Conservation (phyloP, 1,140 invertebrate genomes). For the Geopemphigus sp. region DNA sequence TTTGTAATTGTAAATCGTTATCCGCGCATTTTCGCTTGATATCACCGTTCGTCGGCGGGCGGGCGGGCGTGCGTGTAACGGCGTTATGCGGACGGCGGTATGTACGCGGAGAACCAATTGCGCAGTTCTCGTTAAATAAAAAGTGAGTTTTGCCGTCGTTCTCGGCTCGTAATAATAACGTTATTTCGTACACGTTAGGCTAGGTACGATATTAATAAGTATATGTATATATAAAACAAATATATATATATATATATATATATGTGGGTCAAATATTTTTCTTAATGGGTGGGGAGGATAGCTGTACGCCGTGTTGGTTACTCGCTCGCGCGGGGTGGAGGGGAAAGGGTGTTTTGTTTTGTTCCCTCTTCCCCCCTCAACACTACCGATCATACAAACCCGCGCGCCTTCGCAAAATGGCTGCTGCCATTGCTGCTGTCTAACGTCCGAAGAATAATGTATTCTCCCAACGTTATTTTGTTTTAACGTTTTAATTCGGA, state of each 20-base stretch:
- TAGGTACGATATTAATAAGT: no score
- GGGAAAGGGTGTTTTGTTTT: slow-evolving; percentile 29
- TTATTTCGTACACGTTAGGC: no score
- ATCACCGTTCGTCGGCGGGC: neutral
- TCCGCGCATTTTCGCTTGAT: no score
- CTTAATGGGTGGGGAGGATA: no score
- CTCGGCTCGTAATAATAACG: neutral
- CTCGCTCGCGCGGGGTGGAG: neutral
- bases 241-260: no score
- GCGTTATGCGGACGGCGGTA: neutral
- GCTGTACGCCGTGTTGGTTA: no score
- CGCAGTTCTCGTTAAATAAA: no score
- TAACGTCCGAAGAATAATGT: no score
- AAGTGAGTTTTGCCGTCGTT: neutral
- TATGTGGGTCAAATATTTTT: slow-evolving; percentile 24
- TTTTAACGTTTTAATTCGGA: no score
- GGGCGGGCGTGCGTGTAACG: neutral
- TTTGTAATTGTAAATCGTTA: neutral
- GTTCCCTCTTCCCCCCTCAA: neutral
- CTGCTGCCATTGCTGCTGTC: neutral
- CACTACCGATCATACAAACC: neutral
- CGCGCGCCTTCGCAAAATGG: neutral
- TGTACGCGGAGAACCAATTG: neutral
- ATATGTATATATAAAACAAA: no score
- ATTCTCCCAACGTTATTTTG: no score